Conservation (phyloP, 1,140 invertebrate genomes). For the Phortica variegata region DNA sequence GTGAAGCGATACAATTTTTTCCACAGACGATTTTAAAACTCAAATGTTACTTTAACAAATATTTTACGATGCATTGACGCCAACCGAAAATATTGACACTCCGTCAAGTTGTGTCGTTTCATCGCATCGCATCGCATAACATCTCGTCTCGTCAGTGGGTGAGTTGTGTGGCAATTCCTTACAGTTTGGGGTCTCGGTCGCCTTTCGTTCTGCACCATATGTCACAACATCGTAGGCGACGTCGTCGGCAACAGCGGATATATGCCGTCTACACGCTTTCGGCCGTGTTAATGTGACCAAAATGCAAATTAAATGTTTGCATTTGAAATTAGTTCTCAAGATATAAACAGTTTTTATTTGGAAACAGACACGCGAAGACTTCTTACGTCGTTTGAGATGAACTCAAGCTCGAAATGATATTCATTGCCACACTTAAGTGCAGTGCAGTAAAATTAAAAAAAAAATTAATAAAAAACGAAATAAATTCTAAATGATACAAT, state of each 20-base stretch:
- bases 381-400: conserved; percentile 35
- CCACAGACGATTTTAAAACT: conserved; percentile 17
- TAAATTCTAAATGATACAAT: too few species aligned
- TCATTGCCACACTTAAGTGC: too few species aligned
- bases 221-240: not conserved
- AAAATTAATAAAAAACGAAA: too few species aligned
- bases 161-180: too few species aligned
- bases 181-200: too few species aligned
- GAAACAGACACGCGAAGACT: conserved; percentile 16
- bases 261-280: conserved; percentile 35
- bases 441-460: too few species aligned
- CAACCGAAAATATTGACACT: conserved; percentile 6
- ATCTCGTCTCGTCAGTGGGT: too few species aligned
- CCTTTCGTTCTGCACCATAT: too few species aligned
- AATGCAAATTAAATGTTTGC: conserved; percentile 36
- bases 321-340: conserved; percentile 8
- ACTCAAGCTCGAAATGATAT: conserved; percentile 47
- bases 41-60: conserved; percentile 28
- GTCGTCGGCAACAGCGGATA: conserved; percentile 26
- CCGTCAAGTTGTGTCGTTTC: too few species aligned
- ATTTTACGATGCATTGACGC: conserved; percentile 44
- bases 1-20: conserved; percentile 40
- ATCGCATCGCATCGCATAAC: too few species aligned
- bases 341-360: conserved; percentile 12
- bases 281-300: conserved; percentile 25